phyloP scores from a whole-genome alignment of 2,888 invertebrate genomes.

The Sesia apiformis region DNA sequence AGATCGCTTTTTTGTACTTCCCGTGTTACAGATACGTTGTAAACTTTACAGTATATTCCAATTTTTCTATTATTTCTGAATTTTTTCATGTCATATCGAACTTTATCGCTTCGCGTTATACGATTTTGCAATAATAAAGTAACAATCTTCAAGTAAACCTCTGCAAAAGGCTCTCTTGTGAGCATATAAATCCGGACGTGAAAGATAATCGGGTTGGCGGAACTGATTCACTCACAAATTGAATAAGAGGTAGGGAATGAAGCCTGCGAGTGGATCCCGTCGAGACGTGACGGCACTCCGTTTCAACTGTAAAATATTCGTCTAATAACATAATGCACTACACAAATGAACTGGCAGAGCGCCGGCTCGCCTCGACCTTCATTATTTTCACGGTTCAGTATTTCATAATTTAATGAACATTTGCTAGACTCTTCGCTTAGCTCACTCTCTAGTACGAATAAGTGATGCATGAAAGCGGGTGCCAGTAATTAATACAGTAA shows the following conservation, averaged over 20 bases:
- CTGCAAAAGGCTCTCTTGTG: slow-evolving; percentile 22
- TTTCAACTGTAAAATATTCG: slow-evolving; percentile 45
- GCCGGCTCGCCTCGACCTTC: background rate
- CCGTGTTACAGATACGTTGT: too few species aligned
- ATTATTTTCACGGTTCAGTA: background rate
- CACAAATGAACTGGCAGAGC: slow-evolving; percentile 27
- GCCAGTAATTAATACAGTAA: too few species aligned
- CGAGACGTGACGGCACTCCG: slow-evolving; percentile 28
- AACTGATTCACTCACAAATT: slow-evolving; percentile 70
- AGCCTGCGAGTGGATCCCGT: slow-evolving; percentile 21
- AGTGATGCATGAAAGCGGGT: too few species aligned
- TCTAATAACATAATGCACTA: slow-evolving; percentile 17
- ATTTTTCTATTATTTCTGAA: too few species aligned
- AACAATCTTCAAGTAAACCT: too few species aligned
- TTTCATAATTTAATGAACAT: background rate
- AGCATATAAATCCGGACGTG: slow-evolving; percentile 63
- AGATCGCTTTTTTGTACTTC: too few species aligned
- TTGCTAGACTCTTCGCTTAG: background rate
- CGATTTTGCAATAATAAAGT: too few species aligned
- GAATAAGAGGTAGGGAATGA: slow-evolving; percentile 58
- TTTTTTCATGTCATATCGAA: too few species aligned
- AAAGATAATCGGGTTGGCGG: slow-evolving; percentile 68
- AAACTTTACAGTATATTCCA: too few species aligned
- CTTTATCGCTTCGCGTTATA: too few species aligned
- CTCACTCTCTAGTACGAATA: background rate